phyloP scores from a whole-genome alignment of 2,797 vertebrate species.

The Ctenochaetus hawaiiensis region DNA sequence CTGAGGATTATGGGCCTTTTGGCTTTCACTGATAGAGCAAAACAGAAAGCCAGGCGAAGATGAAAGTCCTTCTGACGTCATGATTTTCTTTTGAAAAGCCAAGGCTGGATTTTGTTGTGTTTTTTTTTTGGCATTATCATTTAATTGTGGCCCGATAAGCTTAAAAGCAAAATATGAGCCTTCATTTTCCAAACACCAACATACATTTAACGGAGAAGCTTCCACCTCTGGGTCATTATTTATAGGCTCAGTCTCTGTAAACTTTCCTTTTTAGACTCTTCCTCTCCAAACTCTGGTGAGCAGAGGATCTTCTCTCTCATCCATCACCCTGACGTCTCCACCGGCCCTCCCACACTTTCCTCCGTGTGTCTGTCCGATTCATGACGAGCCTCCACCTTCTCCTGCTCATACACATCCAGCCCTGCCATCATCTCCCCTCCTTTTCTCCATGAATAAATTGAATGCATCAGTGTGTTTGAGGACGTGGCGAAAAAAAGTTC shows the following conservation, averaged over 20 bases:
- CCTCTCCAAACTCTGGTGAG: constrained; percentile 63
- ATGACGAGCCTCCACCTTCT: constrained; percentile 57
- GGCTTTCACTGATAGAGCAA: constrained; percentile 72
- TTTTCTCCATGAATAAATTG: constrained; percentile 81
- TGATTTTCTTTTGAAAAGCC: constrained; percentile 63
- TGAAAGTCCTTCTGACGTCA: constrained; percentile 69
- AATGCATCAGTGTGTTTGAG: constrained; percentile 79
- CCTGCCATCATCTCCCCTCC: constrained; percentile 62
- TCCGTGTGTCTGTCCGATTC: constrained; percentile 40
- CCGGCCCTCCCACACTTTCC: constrained; percentile 73
- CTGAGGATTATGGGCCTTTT: constrained; percentile 77
- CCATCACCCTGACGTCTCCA: constrained; percentile 85
- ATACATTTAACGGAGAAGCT: constrained; percentile 43
- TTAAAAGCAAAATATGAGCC: constrained; percentile 59
- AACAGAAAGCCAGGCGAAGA: constrained; percentile 65
- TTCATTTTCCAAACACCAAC: constrained; percentile 47
- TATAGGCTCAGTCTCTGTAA: constrained; percentile 57
- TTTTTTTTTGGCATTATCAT: constrained; percentile 61
- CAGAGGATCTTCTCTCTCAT: constrained; percentile 72
- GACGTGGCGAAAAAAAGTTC: constrained; percentile 58
- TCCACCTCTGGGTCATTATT: constrained; percentile 66
- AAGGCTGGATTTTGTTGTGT: constrained; percentile 24
- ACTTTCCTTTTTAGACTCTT: constrained; percentile 63
- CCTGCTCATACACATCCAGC: constrained; percentile 77
- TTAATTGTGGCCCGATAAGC: constrained; percentile 75